Evolutionary conservation across 2,797 vertebrate genomes (phyloP).

Genomic region (Eremophila alpestris): DNA sequence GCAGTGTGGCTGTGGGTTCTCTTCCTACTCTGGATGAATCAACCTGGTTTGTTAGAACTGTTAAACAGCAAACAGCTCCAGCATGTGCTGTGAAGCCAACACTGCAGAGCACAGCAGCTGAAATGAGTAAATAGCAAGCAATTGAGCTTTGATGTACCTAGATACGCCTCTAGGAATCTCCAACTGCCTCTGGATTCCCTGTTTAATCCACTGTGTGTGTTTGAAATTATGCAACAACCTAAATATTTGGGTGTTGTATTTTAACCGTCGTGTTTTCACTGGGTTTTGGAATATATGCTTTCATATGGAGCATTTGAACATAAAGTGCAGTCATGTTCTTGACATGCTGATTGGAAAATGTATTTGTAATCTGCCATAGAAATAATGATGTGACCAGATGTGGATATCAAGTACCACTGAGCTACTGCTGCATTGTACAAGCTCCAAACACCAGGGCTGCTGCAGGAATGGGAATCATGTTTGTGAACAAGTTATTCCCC

Average conservation of each 20-base stretch:
- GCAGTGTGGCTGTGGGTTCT: neutral
- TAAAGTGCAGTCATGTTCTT: neutral
- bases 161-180: slow-evolving; percentile 26
- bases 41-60: neutral
- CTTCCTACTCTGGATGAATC: neutral
- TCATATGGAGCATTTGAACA: neutral
- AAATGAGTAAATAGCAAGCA: slow-evolving; percentile 16
- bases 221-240: slow-evolving; percentile 4
- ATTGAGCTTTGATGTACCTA: slow-evolving; percentile 30
- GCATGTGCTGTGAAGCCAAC: neutral
- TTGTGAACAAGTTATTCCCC: neutral
- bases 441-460: neutral
- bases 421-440: neutral
- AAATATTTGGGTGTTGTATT: slow-evolving; percentile 13
- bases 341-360: neutral
- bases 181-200: neutral
- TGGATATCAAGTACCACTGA: neutral
- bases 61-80: slow-evolving; percentile 6
- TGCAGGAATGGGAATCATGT: neutral
- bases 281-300: neutral
- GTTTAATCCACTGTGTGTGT: neutral
- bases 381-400: neutral
- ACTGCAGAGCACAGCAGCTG: neutral
- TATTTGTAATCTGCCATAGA: neutral
- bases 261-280: neutral